These are phyloP conservation scores for Vanessa cardui DNA, from an alignment of 2,888 invertebrate species.

Conservation along the genomic window DNA sequence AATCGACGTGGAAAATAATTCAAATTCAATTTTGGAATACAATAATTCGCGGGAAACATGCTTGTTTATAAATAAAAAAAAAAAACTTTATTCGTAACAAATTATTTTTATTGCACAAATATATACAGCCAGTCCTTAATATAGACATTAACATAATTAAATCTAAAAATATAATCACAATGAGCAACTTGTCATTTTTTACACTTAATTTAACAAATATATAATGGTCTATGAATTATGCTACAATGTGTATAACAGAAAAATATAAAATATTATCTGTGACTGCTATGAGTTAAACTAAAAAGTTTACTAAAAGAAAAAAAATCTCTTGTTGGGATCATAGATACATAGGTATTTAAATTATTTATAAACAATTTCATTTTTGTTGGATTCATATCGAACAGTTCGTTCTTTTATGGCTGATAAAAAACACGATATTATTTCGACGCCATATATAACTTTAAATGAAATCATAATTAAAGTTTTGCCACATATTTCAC, in stretches of 20 bases:
- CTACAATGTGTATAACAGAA: constrained; percentile 11
- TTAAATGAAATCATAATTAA: too few species aligned
- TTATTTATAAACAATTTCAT: not conserved
- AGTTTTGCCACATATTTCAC: too few species aligned
- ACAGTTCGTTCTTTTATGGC: not conserved
- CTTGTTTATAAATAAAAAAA: constrained; percentile 8
- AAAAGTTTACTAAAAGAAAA: not conserved
- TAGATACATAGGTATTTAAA: not conserved
- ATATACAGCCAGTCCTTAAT: constrained; percentile 25
- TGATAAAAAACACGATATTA: too few species aligned
- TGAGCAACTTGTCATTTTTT: constrained; percentile 31
- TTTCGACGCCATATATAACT: too few species aligned
- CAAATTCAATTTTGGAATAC: too few species aligned
- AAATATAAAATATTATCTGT: not conserved
- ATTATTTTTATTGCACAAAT: constrained; percentile 32
- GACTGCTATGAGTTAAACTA: not conserved
- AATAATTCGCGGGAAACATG: not conserved
- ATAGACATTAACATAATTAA: constrained; percentile 16
- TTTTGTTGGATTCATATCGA: not conserved
- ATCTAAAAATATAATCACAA: constrained; percentile 33
- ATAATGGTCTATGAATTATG: constrained; percentile 1
- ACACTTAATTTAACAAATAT: constrained; percentile 7
- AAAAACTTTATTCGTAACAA: constrained; percentile 18
- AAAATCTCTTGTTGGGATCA: not conserved
- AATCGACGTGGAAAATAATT: too few species aligned